Percentiles rank a stretch among this genome's conserved stretches.
Conservation (phyloP, 1,140 invertebrate genomes). For the Zaprionus ornatus region DNA sequence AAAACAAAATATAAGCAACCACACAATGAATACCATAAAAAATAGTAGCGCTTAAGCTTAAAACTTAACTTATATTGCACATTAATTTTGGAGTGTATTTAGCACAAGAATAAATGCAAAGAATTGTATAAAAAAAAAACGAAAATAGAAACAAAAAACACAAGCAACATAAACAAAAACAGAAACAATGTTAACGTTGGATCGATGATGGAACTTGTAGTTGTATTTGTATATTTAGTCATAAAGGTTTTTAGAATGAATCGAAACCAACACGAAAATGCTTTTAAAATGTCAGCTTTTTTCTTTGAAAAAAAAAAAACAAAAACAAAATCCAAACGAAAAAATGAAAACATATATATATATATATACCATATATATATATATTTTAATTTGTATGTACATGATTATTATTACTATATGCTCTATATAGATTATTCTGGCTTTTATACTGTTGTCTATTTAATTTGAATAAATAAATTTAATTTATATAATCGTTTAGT, state of each 20-base stretch:
- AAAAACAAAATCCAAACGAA: constrained; percentile 4
- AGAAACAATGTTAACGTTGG: constrained; percentile 33
- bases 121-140: constrained; percentile 63
- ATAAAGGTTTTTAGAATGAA: constrained; percentile 62
- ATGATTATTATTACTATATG: constrained; percentile 48
- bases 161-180: constrained; percentile 3
- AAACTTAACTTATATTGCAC: constrained; percentile 71
- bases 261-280: constrained; percentile 59
- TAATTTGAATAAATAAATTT: constrained; percentile 68
- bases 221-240: constrained; percentile 75
- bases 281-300: constrained; percentile 73
- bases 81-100: constrained; percentile 80
- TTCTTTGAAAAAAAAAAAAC: constrained; percentile 3
- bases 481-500: constrained; percentile 57
- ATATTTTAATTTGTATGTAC: constrained; percentile 76
- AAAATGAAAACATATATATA: constrained; percentile 31
- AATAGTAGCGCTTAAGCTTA: constrained; percentile 65
- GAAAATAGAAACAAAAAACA: constrained; percentile 32
- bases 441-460: constrained; percentile 77
- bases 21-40: constrained; percentile 35
- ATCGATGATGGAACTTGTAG: constrained; percentile 52
- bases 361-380: background rate
- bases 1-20: constrained; percentile 28
- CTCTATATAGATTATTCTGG: constrained; percentile 48
- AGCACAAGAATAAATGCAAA: constrained; percentile 65